phyloP scores from a whole-genome alignment of 35 echinoderm and acorn worm species.

The Ophiothrix spiculata region DNA sequence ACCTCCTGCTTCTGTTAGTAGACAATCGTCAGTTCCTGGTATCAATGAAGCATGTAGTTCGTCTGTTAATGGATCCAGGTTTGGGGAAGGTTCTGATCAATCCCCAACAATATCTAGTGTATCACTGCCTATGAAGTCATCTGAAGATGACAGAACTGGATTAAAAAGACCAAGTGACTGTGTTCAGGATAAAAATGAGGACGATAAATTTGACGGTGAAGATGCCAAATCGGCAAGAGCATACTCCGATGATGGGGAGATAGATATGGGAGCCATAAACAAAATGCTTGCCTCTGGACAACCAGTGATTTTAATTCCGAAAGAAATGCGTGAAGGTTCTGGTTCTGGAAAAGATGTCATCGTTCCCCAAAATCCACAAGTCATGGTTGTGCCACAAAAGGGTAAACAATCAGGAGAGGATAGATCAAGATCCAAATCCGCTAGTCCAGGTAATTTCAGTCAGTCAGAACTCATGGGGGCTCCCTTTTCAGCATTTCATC shows the following conservation, averaged over 20 bases:
- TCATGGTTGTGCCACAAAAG: conserved; percentile 32
- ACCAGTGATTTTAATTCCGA: conserved; percentile 92
- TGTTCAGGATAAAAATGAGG: background rate
- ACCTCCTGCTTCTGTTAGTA: conserved; percentile 56
- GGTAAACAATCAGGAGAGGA: background rate
- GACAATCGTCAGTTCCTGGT: conserved; percentile 67
- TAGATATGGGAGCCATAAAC: conserved; percentile 72
- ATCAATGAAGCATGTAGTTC: conserved; percentile 47
- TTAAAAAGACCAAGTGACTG: background rate
- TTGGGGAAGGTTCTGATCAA: conserved; percentile 37
- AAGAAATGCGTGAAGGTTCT: conserved; percentile 55
- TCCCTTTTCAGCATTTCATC: conserved; percentile 12
- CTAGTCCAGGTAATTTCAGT: conserved; percentile 3
- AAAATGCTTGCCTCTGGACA: conserved; percentile 93
- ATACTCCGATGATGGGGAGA: conserved; percentile 22
- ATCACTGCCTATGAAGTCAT: conserved; percentile 58
- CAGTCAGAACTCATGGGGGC: background rate
- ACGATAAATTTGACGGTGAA: background rate
- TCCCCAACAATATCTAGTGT: conserved; percentile 87
- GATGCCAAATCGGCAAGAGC: background rate
- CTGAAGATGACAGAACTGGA: conserved; percentile 15
- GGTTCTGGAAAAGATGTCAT: conserved; percentile 41
- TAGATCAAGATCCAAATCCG: conserved; percentile 14
- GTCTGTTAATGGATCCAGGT: conserved; percentile 40
- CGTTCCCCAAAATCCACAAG: conserved; percentile 69